Conservation (phyloP, 1,140 invertebrate genomes). For the Trinorchestia longiramus region DNA sequence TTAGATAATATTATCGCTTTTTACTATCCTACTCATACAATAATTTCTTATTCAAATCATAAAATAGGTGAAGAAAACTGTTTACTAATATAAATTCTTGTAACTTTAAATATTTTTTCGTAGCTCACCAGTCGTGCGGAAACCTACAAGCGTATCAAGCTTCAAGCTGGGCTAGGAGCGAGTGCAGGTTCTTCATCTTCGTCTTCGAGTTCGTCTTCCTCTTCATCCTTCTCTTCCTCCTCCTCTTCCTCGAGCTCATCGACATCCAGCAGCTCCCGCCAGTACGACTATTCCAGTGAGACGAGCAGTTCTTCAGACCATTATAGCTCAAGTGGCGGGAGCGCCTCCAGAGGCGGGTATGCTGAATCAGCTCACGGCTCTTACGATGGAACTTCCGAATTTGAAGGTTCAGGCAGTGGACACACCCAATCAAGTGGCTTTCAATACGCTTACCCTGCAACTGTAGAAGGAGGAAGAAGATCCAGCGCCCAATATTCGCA, state of each 20-base stretch:
- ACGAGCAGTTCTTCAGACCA: neutral
- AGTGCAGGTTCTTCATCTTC: neutral
- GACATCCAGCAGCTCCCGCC: neutral
- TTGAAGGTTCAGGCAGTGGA: neutral
- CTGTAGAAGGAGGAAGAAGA: neutral
- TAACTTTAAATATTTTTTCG: neutral
- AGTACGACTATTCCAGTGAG: neutral
- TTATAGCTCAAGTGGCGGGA: neutral
- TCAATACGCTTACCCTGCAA: neutral
- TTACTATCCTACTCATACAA: neutral
- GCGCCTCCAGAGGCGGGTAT: neutral
- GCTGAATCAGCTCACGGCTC: neutral
- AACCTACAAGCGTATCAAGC: slow-evolving; percentile 1
- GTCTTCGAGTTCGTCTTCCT: neutral
- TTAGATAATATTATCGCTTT: neutral
- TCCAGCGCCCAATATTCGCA: slow-evolving; percentile 8
- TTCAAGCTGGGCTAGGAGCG: neutral
- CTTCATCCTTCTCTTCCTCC: neutral
- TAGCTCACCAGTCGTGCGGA: neutral
- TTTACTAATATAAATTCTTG: neutral
- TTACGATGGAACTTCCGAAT: neutral
- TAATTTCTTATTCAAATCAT: neutral
- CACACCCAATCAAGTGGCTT: neutral
- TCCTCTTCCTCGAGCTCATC: neutral
- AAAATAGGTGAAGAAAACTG: neutral